Evolutionary conservation across 1,140 invertebrate species (phyloP).

Genomic region (Pteromalus puparum): DNA sequence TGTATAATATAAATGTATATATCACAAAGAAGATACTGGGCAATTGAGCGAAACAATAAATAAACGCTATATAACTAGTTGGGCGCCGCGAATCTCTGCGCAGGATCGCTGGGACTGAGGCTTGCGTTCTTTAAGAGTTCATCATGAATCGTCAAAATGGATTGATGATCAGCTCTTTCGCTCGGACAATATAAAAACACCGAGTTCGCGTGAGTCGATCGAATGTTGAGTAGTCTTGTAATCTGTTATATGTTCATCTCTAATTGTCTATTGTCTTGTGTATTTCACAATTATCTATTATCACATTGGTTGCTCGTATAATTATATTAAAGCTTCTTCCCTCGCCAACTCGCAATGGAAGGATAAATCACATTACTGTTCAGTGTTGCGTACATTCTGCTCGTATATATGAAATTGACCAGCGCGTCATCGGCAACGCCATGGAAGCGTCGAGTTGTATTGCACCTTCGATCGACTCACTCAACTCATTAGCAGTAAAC

Average conservation of each 20-base stretch:
- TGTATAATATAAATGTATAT: slow-evolving; percentile 52
- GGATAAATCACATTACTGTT: not conserved
- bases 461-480: slow-evolving; percentile 1
- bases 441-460: not conserved
- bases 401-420: not conserved
- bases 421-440: not conserved
- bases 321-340: not conserved
- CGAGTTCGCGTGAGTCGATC: not conserved
- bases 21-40: slow-evolving; percentile 71
- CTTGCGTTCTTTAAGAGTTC: not conserved
- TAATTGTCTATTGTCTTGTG: slow-evolving; percentile 4
- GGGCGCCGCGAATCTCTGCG: not conserved
- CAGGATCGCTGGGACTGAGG: not conserved
- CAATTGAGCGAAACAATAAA: slow-evolving; percentile 58
- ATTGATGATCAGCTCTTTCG: not conserved
- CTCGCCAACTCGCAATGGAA: not conserved
- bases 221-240: not conserved
- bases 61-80: slow-evolving; percentile 34
- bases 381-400: not conserved
- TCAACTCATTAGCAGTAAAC: not conserved
- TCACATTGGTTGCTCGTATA: not conserved
- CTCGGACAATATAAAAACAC: not conserved
- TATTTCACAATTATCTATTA: not conserved
- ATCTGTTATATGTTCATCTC: not conserved
- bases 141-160: not conserved